Conservation (phyloP, 2,888 invertebrate genomes). For the Griposia aprilina region DNA sequence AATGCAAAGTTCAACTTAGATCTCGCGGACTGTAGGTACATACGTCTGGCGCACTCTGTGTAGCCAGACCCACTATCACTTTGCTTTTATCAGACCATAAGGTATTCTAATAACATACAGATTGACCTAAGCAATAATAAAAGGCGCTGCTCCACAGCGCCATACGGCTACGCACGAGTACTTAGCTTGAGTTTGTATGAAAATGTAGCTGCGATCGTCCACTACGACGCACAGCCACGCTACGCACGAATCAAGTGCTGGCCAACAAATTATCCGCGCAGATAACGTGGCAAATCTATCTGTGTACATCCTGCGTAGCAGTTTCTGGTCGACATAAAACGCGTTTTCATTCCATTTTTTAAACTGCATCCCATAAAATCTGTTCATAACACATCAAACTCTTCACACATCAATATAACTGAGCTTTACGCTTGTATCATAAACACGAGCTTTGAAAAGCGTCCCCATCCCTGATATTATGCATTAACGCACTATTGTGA, state of each 20-base stretch:
- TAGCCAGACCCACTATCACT: too few relatives aligned
- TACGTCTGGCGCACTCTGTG: too few relatives aligned
- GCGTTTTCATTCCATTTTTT: background rate
- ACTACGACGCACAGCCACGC: background rate
- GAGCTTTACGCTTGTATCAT: slow-evolving; percentile 23
- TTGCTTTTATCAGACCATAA: too few relatives aligned
- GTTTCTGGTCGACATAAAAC: background rate
- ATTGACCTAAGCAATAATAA: too few relatives aligned
- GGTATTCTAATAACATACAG: too few relatives aligned
- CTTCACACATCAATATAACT: background rate
- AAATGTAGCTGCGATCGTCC: background rate
- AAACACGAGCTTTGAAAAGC: background rate
- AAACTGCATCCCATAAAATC: slow-evolving; percentile 17
- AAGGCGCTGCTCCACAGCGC: too few relatives aligned
- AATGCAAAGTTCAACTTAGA: too few relatives aligned
- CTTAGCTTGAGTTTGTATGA: too few relatives aligned
- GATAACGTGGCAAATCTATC: background rate
- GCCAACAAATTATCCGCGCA: background rate
- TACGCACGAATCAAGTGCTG: background rate
- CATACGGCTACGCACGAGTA: too few relatives aligned
- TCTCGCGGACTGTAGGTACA: too few relatives aligned
- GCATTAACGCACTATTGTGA: slow-evolving; percentile 22
- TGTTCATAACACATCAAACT: background rate
- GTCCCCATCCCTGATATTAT: slow-evolving; percentile 1
- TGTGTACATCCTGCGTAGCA: background rate